A percentile compares a stretch with the other conserved stretches of the same genome.
phyloP scores from a whole-genome alignment of 2,888 invertebrate species.

The Chironomus tentans region DNA sequence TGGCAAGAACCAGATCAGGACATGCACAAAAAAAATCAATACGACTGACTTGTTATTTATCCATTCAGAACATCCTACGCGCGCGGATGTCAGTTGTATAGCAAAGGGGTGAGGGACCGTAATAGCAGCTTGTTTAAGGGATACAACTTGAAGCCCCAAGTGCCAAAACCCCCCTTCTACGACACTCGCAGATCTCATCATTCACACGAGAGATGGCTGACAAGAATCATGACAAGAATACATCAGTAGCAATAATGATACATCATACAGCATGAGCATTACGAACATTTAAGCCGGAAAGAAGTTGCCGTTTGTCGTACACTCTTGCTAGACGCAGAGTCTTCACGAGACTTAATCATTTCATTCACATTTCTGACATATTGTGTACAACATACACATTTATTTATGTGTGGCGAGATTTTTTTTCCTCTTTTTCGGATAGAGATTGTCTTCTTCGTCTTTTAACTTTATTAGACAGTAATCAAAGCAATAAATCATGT shows the following conservation, averaged over 20 bases:
- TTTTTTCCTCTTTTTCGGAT: not conserved
- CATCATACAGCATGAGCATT: not conserved
- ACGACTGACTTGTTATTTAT: too few relatives aligned
- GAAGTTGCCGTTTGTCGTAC: not conserved
- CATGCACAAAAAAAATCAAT: too few relatives aligned
- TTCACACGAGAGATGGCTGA: not conserved
- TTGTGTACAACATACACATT: not conserved
- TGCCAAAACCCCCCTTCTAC: too few relatives aligned
- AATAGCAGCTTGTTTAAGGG: too few relatives aligned
- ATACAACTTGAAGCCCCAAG: too few relatives aligned
- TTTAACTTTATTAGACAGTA: constrained; percentile 26
- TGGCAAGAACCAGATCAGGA: too few relatives aligned
- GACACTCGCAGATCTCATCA: too few relatives aligned
- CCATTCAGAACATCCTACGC: too few relatives aligned
- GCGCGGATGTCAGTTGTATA: too few relatives aligned
- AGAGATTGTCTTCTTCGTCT: not conserved
- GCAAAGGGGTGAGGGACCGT: too few relatives aligned
- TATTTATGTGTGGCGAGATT: not conserved
- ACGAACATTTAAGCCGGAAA: not conserved
- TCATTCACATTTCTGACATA: not conserved
- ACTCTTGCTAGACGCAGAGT: not conserved
- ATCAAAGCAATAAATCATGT: constrained; percentile 25
- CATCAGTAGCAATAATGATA: not conserved
- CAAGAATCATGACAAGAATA: not conserved
- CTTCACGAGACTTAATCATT: not conserved